Base-by-base conservation (phyloP, 2,797 vertebrate species). In the Brotula barbata region DNA sequence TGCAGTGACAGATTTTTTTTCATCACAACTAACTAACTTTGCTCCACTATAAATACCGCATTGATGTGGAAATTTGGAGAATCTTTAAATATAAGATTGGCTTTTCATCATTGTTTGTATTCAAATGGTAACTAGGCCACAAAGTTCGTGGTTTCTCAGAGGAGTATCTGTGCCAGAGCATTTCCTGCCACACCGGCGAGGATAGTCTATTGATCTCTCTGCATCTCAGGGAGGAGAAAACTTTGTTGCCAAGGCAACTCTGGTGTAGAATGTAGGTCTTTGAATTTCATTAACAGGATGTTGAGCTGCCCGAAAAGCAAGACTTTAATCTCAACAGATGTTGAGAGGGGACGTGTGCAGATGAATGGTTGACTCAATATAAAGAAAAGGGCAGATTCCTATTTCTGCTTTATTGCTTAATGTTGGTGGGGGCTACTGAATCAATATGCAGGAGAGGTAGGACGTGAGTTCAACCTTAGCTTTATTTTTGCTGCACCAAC, bases 211-310 rank as follows among this genome's bases (percentile, higher is more conserved):
- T 89, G 89, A 92, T 91, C 89, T 87, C 72, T 80, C 64, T 77
- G 79, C 58, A 78, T 87, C 83, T 88, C 77, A 48, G 77, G 65
- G 53, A 63, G 53, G 61, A 53, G 64, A 48, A 77, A 83, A 83
- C 73, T 78, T 85, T 82, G 91, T 92, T 92, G 87, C 91, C 85
- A 91, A 58, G 87, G 89, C 88, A 91, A 90, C 91, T 84, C 85
- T 64, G 70, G 53, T 73, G 80, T 79, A 83, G 81, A 90, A 91
- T 90, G 77, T 85, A 87, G 87, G 87, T 86, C 88, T 90, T 83
- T 89, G 88, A 90, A 90, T 90, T 72, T 55, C 80, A 91, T 90
- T 88, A 89, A 78, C 73, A 86, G 64, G 72, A 78, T 73, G 70
- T 70, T 61, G 75, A 80, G 77, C 76, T 68, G 75, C 71, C 71